Percentiles rank a stretch among this genome's conserved stretches.
phyloP scores from a whole-genome alignment of 2,113 vertebrate genomes.

The Nothocercus julius region DNA sequence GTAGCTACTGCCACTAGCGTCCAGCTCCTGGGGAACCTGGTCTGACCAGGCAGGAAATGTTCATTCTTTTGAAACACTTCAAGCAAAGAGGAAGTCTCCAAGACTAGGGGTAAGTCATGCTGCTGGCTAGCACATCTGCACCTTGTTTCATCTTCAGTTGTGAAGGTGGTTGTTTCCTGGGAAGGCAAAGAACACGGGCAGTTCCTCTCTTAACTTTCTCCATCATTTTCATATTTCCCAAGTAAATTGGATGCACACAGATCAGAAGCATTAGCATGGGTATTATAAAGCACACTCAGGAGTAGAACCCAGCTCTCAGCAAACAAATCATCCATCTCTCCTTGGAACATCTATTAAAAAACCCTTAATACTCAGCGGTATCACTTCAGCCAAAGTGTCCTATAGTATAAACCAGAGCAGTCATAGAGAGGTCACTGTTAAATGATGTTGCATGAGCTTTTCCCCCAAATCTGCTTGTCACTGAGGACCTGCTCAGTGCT shows the following conservation, averaged over 20 bases:
- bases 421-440: background rate
- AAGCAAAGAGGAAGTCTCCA: background rate
- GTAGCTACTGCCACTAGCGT: background rate
- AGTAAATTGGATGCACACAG: rapidly evolving
- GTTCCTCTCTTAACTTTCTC: background rate
- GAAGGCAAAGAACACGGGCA: background rate
- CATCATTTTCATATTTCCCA: background rate
- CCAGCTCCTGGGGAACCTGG: background rate
- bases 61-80: rapidly evolving
- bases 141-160: background rate
- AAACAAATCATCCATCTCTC: background rate
- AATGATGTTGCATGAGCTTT: background rate
- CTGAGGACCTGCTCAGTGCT: background rate
- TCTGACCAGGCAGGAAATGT: rapidly evolving
- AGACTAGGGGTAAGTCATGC: background rate
- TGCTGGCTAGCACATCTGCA: background rate
- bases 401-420: background rate
- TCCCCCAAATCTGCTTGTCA: background rate
- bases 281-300: background rate
- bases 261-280: background rate
- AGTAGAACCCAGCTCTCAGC: background rate
- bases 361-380: background rate
- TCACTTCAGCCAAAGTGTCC: background rate
- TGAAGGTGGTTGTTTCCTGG: background rate
- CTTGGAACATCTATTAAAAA: background rate